phyloP scores from a whole-genome alignment of 2,797 vertebrate species.

The Antrozous pallidus region DNA sequence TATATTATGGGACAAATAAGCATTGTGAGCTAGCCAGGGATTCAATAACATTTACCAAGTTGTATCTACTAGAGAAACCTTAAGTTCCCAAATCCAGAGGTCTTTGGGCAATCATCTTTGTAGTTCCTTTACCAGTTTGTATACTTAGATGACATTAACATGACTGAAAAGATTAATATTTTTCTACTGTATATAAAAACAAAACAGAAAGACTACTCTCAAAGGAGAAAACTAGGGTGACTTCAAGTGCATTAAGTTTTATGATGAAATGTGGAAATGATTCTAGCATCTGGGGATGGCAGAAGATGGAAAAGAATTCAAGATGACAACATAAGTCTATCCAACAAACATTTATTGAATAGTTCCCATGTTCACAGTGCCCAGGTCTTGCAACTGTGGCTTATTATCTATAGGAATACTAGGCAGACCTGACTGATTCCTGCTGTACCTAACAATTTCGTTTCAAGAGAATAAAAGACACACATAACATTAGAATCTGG shows the following conservation, averaged over 20 bases:
- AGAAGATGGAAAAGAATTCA: slow-evolving; percentile 16
- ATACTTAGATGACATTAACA: not conserved
- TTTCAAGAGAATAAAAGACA: not conserved
- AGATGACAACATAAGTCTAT: not conserved
- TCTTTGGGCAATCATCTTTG: not conserved
- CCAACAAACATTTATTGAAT: not conserved
- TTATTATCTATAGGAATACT: not conserved
- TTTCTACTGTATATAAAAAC: not conserved
- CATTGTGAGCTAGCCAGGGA: not conserved
- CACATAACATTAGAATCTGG: not conserved
- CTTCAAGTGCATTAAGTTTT: not conserved
- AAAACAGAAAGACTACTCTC: slow-evolving; percentile 9
- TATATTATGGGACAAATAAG: not conserved
- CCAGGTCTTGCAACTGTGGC: not conserved
- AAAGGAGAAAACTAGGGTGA: not conserved
- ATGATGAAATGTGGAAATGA: slow-evolving; percentile 2
- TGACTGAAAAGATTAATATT: not conserved
- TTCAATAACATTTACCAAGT: slow-evolving; percentile 4
- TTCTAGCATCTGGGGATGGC: not conserved
- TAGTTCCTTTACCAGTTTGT: not conserved
- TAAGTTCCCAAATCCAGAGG: not conserved
- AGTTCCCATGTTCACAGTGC: not conserved
- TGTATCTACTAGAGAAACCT: not conserved
- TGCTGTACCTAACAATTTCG: not conserved
- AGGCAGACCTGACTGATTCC: not conserved